These are phyloP conservation scores for Bombus sibiricus DNA, from an alignment of 1,140 invertebrate genomes.

Conservation along the genomic window DNA sequence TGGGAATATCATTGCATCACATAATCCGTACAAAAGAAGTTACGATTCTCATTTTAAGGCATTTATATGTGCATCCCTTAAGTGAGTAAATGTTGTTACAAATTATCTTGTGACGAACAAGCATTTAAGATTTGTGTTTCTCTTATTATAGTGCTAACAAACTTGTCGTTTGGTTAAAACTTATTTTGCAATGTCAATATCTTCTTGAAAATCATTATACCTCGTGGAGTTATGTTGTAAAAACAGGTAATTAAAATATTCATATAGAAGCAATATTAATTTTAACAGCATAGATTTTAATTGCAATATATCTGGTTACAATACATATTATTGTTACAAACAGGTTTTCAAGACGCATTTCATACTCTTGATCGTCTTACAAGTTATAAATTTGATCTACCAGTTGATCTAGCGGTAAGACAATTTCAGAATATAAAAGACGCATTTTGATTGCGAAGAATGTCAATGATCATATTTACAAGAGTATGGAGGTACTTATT, in stretches of 20 bases:
- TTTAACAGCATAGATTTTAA: not conserved
- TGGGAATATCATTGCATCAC: conserved; percentile 95
- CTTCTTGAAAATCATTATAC: conserved; percentile 96
- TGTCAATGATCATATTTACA: not conserved
- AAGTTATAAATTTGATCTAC: conserved; percentile 94
- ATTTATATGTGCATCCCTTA: conserved; percentile 97
- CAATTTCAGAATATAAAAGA: conserved; percentile 99
- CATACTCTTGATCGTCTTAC: conserved; percentile 94
- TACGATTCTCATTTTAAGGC: conserved; percentile 99
- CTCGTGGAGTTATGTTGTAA: conserved; percentile 96
- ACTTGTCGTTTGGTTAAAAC: conserved; percentile 95
- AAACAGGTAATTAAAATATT: conserved; percentile 87
- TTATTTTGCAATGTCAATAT: conserved; percentile 94
- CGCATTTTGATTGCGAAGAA: conserved; percentile 88
- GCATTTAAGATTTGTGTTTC: conserved; percentile 37
- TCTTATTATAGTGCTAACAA: conserved; percentile 89
- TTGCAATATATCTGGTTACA: not conserved
- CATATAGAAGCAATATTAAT: conserved; percentile 11
- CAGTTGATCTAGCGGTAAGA: conserved; percentile 96
- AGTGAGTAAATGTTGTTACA: conserved; percentile 86
- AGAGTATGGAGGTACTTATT: conserved; percentile 24
- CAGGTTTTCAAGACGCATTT: conserved; percentile 97
- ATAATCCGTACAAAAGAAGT: conserved; percentile 95
- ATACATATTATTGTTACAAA: conserved; percentile 8
- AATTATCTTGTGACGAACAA: not conserved